Evolutionary conservation across 2,113 vertebrate genomes (phyloP).

Genomic region (Ancistrus triradiatus): DNA sequence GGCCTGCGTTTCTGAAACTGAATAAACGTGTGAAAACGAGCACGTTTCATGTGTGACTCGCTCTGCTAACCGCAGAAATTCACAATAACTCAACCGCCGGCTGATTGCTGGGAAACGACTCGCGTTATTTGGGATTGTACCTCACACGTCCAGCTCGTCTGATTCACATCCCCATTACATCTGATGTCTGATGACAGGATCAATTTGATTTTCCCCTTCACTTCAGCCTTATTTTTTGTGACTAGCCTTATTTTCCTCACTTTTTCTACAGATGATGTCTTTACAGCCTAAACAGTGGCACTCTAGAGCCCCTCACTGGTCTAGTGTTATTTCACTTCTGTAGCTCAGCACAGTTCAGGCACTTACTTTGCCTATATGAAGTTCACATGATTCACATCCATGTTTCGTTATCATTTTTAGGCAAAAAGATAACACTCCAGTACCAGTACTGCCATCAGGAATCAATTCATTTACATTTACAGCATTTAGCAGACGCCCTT

Average conservation of each 20-base stretch:
- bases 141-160: neutral
- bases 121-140: conserved; percentile 3
- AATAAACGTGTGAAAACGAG: conserved; percentile 31
- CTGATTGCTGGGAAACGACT: neutral
- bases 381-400: no score
- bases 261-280: neutral
- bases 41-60: conserved; percentile 7
- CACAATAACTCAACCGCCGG: conserved; percentile 9
- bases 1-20: conserved; percentile 22
- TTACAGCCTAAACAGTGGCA: neutral
- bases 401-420: no score
- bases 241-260: neutral
- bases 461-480: no score
- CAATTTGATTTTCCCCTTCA: conserved; percentile 1
- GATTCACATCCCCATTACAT: conserved; percentile 11
- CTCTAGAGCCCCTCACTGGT: neutral
- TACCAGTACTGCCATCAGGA: no score
- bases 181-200: conserved; percentile 2
- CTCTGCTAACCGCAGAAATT: conserved; percentile 18
- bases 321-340: neutral
- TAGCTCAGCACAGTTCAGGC: no score
- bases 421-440: no score
- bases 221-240: neutral
- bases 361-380: no score
- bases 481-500: no score